A percentile compares a stretch with the other conserved stretches of the same genome.
Conservation (phyloP, 2,113 vertebrate genomes). For the Bubo bubo region DNA sequence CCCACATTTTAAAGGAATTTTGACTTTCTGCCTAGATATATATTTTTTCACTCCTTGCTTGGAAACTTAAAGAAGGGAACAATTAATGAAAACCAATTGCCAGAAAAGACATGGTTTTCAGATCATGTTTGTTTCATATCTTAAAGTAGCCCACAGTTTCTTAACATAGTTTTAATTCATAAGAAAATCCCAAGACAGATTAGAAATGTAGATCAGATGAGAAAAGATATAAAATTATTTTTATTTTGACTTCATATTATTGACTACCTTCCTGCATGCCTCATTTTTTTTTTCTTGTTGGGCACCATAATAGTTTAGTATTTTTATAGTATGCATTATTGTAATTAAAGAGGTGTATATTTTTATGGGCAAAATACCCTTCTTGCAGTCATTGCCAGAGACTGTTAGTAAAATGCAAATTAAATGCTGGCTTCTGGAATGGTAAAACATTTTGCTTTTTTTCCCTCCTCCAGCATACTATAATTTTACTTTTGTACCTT, state of each 20-base stretch:
- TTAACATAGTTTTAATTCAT: slow-evolving; percentile 22
- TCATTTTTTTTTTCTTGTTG: background rate
- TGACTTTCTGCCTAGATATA: slow-evolving; percentile 56
- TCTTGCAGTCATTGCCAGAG: background rate
- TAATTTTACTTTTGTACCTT: background rate
- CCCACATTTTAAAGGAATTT: slow-evolving; percentile 48
- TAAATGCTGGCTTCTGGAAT: background rate
- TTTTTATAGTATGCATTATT: background rate
- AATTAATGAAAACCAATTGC: slow-evolving; percentile 56
- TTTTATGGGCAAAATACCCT: background rate
- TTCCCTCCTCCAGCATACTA: background rate
- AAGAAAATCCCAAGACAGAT: background rate
- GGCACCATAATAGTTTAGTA: background rate
- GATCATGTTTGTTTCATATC: slow-evolving; percentile 24
- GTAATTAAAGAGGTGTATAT: background rate
- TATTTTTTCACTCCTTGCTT: slow-evolving; percentile 59
- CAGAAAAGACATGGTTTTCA: slow-evolving; percentile 33
- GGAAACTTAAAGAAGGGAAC: slow-evolving; percentile 50
- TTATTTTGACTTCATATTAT: background rate
- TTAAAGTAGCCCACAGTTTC: background rate
- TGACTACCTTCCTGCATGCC: background rate
- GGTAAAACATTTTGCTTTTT: background rate
- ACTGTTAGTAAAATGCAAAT: background rate
- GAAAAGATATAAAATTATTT: background rate
- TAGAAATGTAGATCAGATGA: background rate